A percentile compares a stretch with the other conserved stretches of the same genome.
Conservation (phyloP, 2,113 vertebrate genomes). For the Forbesichthys agassizii region DNA sequence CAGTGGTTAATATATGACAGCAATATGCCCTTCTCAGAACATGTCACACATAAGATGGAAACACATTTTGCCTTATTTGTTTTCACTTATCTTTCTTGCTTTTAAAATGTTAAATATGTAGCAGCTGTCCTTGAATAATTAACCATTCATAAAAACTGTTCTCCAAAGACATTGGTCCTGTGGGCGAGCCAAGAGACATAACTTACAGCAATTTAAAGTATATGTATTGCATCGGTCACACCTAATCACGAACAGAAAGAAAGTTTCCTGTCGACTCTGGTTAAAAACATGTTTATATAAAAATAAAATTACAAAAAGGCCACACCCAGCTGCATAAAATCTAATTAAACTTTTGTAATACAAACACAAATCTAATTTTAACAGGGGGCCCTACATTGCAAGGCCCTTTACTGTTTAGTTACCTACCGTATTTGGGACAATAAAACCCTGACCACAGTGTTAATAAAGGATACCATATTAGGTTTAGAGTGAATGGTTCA, state of each 20-base stretch:
- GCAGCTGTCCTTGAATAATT: conserved; percentile 36
- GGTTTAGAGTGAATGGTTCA: background rate
- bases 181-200: background rate
- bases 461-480: conserved; percentile 8
- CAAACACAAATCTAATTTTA: background rate
- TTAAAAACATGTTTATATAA: background rate
- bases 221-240: background rate
- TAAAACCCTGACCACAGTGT: too few species aligned
- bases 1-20: conserved; percentile 24
- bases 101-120: conserved; percentile 46
- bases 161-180: conserved; percentile 13
- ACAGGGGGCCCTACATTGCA: background rate
- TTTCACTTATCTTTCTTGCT: conserved; percentile 34
- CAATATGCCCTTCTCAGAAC: conserved; percentile 31
- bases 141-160: conserved; percentile 47
- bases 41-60: conserved; percentile 27
- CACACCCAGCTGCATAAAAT: background rate
- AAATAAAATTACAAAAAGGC: background rate
- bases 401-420: too few species aligned
- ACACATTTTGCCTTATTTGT: conserved; percentile 46
- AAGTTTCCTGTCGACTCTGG: conserved; percentile 13
- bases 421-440: too few species aligned
- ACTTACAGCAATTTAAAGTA: conserved; percentile 24
- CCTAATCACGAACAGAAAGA: conserved; percentile 9
- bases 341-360: background rate